A percentile compares a stretch with the other conserved stretches of the same genome.
Evolutionary conservation across 2,888 invertebrate genomes (phyloP).

Genomic region (Geophilus truncorum): DNA sequence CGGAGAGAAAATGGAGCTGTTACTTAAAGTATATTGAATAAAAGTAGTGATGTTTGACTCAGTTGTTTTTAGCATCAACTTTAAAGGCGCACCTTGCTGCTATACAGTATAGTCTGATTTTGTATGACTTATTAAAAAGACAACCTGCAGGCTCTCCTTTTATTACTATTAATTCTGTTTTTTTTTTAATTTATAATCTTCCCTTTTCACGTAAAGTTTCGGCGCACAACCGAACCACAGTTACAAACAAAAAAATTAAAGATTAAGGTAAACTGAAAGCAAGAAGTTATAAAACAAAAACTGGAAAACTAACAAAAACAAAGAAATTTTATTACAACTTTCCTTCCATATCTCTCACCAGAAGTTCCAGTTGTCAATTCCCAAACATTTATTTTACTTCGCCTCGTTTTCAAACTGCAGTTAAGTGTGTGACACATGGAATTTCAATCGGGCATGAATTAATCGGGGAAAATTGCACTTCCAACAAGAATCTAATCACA

Average conservation of each 20-base stretch:
- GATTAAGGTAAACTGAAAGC: too few species aligned
- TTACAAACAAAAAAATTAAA: too few species aligned
- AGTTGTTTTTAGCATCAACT: background rate
- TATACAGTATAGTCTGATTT: too few species aligned
- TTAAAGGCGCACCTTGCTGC: background rate
- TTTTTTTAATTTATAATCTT: background rate
- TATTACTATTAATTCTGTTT: background rate
- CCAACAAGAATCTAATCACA: background rate
- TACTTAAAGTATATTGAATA: slow-evolving; percentile 10
- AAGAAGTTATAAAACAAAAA: background rate
- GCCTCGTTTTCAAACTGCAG: background rate
- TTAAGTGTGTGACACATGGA: background rate
- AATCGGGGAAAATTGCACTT: background rate
- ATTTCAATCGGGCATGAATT: background rate
- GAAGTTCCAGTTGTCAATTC: too few species aligned
- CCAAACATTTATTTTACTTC: background rate
- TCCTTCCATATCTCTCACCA: too few species aligned
- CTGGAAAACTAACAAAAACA: too few species aligned
- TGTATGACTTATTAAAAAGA: background rate
- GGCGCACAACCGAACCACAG: too few species aligned
- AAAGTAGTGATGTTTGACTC: slow-evolving; percentile 10
- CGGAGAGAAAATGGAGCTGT: background rate
- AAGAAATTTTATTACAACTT: too few species aligned
- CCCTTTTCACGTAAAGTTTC: too few species aligned
- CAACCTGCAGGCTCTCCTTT: background rate